Evolutionary conservation across 2,113 vertebrate genomes (phyloP).

Genomic region (Paraplagusia blochii): DNA sequence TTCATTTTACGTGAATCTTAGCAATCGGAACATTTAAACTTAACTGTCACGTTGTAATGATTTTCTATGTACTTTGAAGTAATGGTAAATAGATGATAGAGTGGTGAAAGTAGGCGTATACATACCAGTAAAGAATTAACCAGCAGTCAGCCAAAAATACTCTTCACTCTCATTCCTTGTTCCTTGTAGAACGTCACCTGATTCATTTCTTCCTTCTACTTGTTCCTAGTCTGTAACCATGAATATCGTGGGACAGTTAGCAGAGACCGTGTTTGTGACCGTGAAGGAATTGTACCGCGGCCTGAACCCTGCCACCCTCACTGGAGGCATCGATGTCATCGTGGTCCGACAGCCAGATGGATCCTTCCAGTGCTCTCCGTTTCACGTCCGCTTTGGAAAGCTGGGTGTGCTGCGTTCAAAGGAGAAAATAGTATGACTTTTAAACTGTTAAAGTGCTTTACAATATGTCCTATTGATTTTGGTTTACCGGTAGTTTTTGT

Average conservation of each 20-base stretch:
- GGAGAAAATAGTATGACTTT: constrained; percentile 88
- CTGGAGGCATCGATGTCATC: constrained; percentile 88
- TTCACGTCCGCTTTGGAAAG: constrained; percentile 93
- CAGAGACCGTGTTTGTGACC: constrained; percentile 84
- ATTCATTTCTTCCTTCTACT: neutral
- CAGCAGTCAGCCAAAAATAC: neutral
- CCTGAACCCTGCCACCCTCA: constrained; percentile 89
- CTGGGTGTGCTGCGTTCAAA: constrained; percentile 88
- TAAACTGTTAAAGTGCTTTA: neutral
- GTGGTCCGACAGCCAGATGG: constrained; percentile 90
- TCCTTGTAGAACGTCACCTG: constrained; percentile 8
- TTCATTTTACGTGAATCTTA: no score
- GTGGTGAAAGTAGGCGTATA: neutral
- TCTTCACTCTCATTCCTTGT: neutral
- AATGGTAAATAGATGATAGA: neutral
- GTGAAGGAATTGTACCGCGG: constrained; percentile 89
- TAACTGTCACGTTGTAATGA: no score
- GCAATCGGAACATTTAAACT: no score
- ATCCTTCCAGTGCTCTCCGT: constrained; percentile 90
- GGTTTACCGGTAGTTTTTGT: neutral
- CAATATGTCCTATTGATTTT: neutral
- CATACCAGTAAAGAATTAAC: neutral
- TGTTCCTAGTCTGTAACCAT: constrained; percentile 79
- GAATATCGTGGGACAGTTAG: constrained; percentile 93
- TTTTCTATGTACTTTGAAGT: neutral